Conservation (phyloP, 2,888 invertebrate genomes). For the Autographa pulchrina region DNA sequence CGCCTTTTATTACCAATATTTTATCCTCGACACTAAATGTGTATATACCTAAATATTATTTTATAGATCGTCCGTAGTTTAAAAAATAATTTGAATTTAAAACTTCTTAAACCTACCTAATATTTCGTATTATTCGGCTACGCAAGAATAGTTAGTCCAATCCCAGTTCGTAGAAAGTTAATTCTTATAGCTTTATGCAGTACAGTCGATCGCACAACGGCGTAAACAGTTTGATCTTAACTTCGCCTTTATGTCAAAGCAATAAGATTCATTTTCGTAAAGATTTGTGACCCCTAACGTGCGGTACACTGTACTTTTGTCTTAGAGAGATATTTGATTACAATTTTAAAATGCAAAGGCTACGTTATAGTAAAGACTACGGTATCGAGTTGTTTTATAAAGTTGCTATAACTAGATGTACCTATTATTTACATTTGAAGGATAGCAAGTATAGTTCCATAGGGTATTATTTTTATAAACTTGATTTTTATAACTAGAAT, state of each 20-base stretch:
- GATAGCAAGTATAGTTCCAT: slow-evolving; percentile 29
- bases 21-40: slow-evolving; percentile 29
- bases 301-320: slow-evolving; percentile 45
- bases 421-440: slow-evolving; percentile 25
- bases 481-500: slow-evolving; percentile 12
- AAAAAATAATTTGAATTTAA: slow-evolving; percentile 41
- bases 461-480: slow-evolving; percentile 48
- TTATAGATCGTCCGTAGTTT: slow-evolving; percentile 53
- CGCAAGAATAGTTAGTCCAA: slow-evolving; percentile 53
- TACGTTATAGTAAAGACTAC: slow-evolving; percentile 31
- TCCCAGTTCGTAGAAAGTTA: slow-evolving; percentile 57
- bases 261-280: slow-evolving; percentile 4
- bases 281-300: background rate
- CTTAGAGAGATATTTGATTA: slow-evolving; percentile 36
- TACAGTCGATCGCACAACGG: slow-evolving; percentile 14
- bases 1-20: slow-evolving; percentile 31
- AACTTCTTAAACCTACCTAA: slow-evolving; percentile 49
- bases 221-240: background rate
- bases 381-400: slow-evolving; percentile 20
- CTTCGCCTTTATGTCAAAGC: background rate
- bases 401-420: slow-evolving; percentile 38
- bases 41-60: slow-evolving; percentile 46
- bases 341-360: slow-evolving; percentile 32
- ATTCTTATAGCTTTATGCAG: slow-evolving; percentile 54
- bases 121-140: slow-evolving; percentile 55